Conservation (phyloP, 2,797 vertebrate species). For the Nothura maculosa region DNA sequence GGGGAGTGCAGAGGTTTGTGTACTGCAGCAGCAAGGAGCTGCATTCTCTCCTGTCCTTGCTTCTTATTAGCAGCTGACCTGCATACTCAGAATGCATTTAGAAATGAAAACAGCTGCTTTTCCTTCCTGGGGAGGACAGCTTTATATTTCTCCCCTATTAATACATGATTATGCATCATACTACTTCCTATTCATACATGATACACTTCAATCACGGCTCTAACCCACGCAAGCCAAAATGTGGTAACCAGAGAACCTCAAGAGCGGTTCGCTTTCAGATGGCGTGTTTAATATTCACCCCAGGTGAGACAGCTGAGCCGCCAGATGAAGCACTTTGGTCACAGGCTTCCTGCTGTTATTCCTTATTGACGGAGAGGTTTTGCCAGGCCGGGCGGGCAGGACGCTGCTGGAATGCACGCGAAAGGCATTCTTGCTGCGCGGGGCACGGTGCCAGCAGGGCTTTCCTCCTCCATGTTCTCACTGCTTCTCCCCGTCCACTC, state of each 20-base stretch:
- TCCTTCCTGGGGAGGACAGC: conserved; percentile 24
- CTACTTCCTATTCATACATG: neutral
- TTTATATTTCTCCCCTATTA: neutral
- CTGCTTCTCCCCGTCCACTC: conserved; percentile 33
- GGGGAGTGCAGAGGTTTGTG: accelerated
- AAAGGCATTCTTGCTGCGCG: neutral
- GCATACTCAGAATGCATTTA: neutral
- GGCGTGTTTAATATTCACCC: neutral
- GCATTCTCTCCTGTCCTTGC: neutral
- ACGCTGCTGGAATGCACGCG: neutral
- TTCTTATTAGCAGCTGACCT: neutral
- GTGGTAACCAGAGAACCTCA: neutral
- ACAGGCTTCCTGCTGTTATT: neutral
- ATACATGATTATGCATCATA: neutral
- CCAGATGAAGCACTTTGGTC: neutral
- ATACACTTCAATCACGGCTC: neutral
- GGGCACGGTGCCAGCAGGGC: conserved; percentile 38
- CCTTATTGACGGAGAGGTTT: neutral
- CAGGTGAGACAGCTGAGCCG: neutral
- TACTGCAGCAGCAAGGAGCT: neutral
- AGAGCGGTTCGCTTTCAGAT: neutral
- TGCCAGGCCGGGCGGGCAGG: conserved; percentile 33
- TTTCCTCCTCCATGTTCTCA: conserved; percentile 66
- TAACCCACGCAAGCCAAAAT: neutral
- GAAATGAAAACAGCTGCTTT: conserved; percentile 28